Evolutionary conservation across 2,888 invertebrate species (phyloP).

Genomic region (Dryadula phaetusa): DNA sequence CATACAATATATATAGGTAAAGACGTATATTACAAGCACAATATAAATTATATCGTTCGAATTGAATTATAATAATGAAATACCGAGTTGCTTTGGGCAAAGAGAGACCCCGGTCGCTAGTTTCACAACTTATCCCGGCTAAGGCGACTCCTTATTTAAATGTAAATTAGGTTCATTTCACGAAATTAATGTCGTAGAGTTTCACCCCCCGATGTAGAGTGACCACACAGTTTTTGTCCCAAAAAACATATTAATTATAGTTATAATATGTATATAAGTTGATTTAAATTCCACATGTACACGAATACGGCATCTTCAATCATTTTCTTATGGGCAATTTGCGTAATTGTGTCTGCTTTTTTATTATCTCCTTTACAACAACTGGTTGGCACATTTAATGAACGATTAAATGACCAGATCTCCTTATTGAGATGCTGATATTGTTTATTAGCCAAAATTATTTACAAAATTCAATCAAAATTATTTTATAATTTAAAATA

Average conservation of each 20-base stretch:
- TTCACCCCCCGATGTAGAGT: slow-evolving; percentile 79
- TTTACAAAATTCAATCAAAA: slow-evolving; percentile 6
- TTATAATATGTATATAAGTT: background rate
- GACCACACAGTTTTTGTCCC: slow-evolving; percentile 56
- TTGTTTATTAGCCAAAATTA: background rate
- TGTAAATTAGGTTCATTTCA: slow-evolving; percentile 96
- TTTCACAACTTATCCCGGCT: slow-evolving; percentile 84
- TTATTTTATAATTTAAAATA: background rate
- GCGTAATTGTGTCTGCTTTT: slow-evolving; percentile 4
- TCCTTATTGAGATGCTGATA: background rate
- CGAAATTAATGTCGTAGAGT: slow-evolving; percentile 91
- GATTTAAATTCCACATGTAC: background rate
- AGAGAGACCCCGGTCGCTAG: slow-evolving; percentile 79
- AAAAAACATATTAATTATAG: slow-evolving; percentile 25
- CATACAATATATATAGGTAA: slow-evolving; percentile 40
- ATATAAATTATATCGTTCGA: slow-evolving; percentile 64
- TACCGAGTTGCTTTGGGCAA: slow-evolving; percentile 78
- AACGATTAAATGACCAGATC: slow-evolving; percentile 7
- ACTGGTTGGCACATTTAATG: slow-evolving; percentile 13
- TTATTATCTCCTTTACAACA: background rate
- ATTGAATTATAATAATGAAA: slow-evolving; percentile 84
- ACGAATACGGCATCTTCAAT: slow-evolving; percentile 8
- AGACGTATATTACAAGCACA: slow-evolving; percentile 46
- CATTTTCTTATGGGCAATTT: slow-evolving; percentile 20
- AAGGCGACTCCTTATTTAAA: slow-evolving; percentile 91